Evolutionary conservation across 1,140 invertebrate genomes (phyloP), one percentile per base, ranked within the genome.

Genomic region (Ooceraea biroi): DNA sequence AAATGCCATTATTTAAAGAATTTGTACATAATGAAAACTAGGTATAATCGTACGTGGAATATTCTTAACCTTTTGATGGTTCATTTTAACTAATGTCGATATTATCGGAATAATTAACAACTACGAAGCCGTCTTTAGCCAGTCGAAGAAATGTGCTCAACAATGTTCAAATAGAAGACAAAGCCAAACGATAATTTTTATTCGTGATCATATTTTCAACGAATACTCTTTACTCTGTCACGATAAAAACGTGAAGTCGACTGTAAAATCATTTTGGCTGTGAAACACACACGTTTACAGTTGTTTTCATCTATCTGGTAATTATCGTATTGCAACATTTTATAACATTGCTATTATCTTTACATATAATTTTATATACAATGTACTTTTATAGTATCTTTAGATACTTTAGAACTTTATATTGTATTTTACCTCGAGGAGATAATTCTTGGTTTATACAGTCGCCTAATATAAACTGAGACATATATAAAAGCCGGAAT

Each of bases 241-340:
- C 44, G 7, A n/a, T 4, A 10, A 36, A n/a, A 22, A 77, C 3
- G 19, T 52, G 61, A 77, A 36, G 50, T 19, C 19, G 52, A 55
- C n/a, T 66, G 19, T 55, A 66, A 77, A 66, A 77, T 77, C 61
- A 77, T 77, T 77, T 77, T 66, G 61, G 74, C 74, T 77, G 74
- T 77, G 74, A 77, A 66, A 41, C 36, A 77, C 36, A 7, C n/a
- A n/a, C n/a, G n/a, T n/a, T 36, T 36, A 36, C 7, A 36, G 2
- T 36, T 3, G 2, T 36, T 55, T 77, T 66, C 48, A 52, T 11
- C 36, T 44, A 77, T 19, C 61, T 50, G n/a, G 48, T 17, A 48
- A 66, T 52, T 50, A 14, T 74, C 71, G n/a, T 27, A 52, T 5
- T 63, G 36, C 19, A 25, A 77, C 2, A n/a, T 30, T 41, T 77